A percentile compares a stretch with the other conserved stretches of the same genome.
phyloP scores from a whole-genome alignment of 2,113 vertebrate genomes.

The Carassius auratus region DNA sequence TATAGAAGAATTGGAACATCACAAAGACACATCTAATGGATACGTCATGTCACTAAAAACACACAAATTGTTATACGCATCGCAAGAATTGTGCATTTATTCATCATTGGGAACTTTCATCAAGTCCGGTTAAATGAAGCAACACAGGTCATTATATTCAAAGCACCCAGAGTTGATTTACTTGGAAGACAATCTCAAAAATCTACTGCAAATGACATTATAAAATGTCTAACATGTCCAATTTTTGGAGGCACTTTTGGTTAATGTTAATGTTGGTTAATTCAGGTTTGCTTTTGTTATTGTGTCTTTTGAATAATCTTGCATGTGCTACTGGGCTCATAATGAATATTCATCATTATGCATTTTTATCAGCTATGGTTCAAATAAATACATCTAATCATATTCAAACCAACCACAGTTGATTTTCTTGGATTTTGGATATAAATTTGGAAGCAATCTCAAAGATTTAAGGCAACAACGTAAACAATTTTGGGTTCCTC shows the following conservation, averaged over 20 bases:
- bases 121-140: neutral
- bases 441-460: neutral
- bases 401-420: neutral
- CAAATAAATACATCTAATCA: too few relatives aligned
- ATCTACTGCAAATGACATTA: neutral
- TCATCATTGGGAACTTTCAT: neutral
- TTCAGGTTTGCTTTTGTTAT: neutral
- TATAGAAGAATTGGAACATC: neutral
- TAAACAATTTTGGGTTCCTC: neutral
- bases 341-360: neutral
- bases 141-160: neutral
- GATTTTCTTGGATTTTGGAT: neutral
- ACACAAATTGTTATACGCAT: neutral
- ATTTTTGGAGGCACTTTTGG: neutral
- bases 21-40: neutral
- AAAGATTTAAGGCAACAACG: neutral
- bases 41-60: neutral
- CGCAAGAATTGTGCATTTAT: neutral
- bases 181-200: neutral
- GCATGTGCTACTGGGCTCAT: too few relatives aligned
- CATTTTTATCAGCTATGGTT: too few relatives aligned
- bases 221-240: neutral
- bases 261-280: neutral
- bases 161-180: neutral
- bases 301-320: neutral